Conservation (phyloP, 2,888 invertebrate species). For the Tetropium fuscum region DNA sequence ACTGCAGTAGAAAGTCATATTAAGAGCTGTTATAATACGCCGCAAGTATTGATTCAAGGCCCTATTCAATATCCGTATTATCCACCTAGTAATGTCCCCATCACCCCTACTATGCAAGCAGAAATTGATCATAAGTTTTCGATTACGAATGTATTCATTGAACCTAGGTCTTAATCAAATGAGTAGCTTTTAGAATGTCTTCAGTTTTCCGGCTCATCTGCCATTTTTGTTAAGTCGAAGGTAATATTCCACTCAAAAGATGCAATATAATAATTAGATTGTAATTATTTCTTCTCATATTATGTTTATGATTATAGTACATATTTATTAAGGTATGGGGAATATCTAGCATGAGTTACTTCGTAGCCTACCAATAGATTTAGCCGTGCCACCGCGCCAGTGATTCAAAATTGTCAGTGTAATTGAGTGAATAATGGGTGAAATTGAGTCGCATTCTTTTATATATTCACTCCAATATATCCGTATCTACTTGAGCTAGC, state of each 20-base stretch:
- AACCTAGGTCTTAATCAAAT: conserved; percentile 7
- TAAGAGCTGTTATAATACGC: conserved; percentile 53
- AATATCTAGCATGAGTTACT: not conserved
- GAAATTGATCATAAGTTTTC: conserved; percentile 38
- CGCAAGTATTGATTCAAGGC: conserved; percentile 36
- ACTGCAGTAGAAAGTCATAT: conserved; percentile 60
- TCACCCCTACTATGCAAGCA: conserved; percentile 35
- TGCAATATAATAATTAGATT: not conserved
- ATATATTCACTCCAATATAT: too few species aligned
- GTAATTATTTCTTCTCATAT: too few species aligned
- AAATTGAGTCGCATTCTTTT: too few species aligned
- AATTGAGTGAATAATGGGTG: too few species aligned
- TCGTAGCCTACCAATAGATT: not conserved
- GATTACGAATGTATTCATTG: conserved; percentile 9
- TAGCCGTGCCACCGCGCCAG: not conserved
- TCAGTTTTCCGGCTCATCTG: too few species aligned
- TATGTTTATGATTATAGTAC: too few species aligned
- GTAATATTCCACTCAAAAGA: too few species aligned
- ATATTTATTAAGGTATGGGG: not conserved
- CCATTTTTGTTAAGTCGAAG: too few species aligned
- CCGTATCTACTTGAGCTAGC: too few species aligned
- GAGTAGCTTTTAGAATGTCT: too few species aligned
- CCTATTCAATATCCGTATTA: conserved; percentile 35
- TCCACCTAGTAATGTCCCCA: conserved; percentile 24
- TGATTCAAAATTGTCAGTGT: too few species aligned